phyloP scores from a whole-genome alignment of 2,797 vertebrate genomes.

The Pteronotus mesoamericanus region DNA sequence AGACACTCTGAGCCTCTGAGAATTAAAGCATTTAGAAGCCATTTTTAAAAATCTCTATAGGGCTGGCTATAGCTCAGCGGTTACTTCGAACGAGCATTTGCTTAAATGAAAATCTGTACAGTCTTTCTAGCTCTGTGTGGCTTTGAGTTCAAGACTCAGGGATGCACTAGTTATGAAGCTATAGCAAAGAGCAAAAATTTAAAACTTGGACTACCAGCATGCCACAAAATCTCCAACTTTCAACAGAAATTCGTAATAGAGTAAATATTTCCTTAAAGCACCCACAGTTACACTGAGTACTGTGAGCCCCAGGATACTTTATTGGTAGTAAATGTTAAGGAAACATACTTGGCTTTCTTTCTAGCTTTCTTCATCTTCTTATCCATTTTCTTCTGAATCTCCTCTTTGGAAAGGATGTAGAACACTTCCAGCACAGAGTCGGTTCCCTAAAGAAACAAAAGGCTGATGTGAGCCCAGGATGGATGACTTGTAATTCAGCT shows the following conservation, averaged over 20 bases:
- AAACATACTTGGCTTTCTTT: conserved; percentile 91
- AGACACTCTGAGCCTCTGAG: background rate
- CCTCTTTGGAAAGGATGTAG: conserved; percentile 87
- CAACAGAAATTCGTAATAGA: background rate
- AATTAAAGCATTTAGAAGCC: background rate
- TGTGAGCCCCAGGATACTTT: background rate
- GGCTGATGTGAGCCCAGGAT: background rate
- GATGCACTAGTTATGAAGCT: background rate
- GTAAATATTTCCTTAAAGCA: conserved; percentile 19
- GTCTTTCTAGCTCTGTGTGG: background rate
- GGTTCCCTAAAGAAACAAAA: conserved; percentile 84
- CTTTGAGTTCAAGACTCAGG: background rate
- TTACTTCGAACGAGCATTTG: no score
- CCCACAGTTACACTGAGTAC: background rate
- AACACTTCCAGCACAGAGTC: conserved; percentile 92
- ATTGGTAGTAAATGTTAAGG: background rate
- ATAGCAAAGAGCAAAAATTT: background rate
- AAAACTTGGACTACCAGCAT: background rate
- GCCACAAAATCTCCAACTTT: background rate
- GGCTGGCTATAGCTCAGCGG: no score
- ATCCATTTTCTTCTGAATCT: conserved; percentile 88
- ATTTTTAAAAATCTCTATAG: background rate
- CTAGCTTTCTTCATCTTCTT: conserved; percentile 92
- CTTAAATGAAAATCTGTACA: no score
- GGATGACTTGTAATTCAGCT: background rate